Conservation (phyloP, 2,888 invertebrate species). For the Anodontia alba region DNA sequence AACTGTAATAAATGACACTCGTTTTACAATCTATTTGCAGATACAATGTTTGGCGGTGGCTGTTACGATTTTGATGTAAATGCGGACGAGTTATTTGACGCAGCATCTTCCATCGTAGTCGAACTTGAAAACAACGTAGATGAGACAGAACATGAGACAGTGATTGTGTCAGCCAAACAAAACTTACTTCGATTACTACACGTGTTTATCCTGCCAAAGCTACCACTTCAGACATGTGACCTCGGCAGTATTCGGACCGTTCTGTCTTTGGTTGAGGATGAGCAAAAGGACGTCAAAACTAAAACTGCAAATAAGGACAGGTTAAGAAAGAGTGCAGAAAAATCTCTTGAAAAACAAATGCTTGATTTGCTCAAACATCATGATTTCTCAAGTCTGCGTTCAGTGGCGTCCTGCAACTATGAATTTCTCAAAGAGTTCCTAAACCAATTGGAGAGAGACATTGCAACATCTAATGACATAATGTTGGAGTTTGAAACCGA, state of each 20-base stretch:
- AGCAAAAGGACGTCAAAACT: conserved; percentile 56
- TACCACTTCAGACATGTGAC: conserved; percentile 69
- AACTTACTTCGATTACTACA: conserved; percentile 71
- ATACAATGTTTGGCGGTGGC: conserved; percentile 60
- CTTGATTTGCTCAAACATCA: conserved; percentile 63
- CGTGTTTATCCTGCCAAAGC: conserved; percentile 76
- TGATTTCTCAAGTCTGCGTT: conserved; percentile 62
- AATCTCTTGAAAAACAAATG: conserved; percentile 65
- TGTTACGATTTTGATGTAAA: conserved; percentile 75
- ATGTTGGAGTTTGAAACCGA: conserved; percentile 66
- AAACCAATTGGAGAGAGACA: conserved; percentile 71
- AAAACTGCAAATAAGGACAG: conserved; percentile 67
- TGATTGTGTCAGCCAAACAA: conserved; percentile 27
- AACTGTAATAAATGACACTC: too few relatives aligned
- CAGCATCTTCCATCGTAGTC: conserved; percentile 42
- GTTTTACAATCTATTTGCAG: conserved; percentile 44
- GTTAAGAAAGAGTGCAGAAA: conserved; percentile 62
- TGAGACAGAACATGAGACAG: conserved; percentile 16
- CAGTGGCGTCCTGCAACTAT: conserved; percentile 59
- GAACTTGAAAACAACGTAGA: background rate
- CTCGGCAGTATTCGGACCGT: conserved; percentile 56
- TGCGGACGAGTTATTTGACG: conserved; percentile 76
- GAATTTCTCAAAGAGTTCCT: conserved; percentile 66
- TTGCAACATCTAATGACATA: conserved; percentile 57
- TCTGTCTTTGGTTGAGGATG: conserved; percentile 49